Percentiles rank a stretch among this genome's conserved stretches.
phyloP scores from a whole-genome alignment of 2,888 invertebrate genomes.

The Melikaiella ostensackeni region DNA sequence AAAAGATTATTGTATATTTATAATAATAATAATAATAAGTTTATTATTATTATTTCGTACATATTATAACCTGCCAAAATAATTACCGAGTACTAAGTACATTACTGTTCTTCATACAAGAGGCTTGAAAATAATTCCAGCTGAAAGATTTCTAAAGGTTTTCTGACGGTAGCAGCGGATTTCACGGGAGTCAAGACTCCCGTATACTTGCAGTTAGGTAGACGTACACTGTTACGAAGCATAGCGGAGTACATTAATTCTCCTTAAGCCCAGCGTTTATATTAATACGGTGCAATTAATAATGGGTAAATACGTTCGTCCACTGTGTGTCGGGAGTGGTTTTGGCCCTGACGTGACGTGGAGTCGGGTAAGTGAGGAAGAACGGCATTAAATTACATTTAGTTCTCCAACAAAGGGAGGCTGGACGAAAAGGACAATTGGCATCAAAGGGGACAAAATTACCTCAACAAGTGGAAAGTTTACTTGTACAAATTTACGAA shows the following conservation, averaged over 20 bases:
- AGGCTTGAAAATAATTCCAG: not conserved
- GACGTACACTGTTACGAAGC: constrained; percentile 14
- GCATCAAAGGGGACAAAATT: constrained; percentile 47
- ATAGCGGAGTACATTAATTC: constrained; percentile 66
- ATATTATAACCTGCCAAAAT: too few species aligned
- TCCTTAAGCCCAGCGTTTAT: constrained; percentile 66
- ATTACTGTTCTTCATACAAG: not conserved
- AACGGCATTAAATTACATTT: constrained; percentile 67
- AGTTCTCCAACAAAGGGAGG: constrained; percentile 48
- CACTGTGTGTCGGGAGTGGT: constrained; percentile 54
- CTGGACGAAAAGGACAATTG: constrained; percentile 43
- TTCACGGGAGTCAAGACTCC: constrained; percentile 11
- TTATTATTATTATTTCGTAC: too few species aligned
- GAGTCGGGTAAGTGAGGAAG: constrained; percentile 43
- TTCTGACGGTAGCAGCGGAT: constrained; percentile 3
- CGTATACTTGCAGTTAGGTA: not conserved
- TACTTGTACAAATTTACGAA: constrained; percentile 30
- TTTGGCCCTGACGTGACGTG: constrained; percentile 51
- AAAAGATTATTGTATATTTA: too few species aligned
- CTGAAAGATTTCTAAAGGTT: not conserved
- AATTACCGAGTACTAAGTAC: too few species aligned
- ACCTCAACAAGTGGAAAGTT: constrained; percentile 41
- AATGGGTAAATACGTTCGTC: constrained; percentile 67
- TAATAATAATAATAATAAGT: too few species aligned
- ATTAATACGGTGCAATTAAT: constrained; percentile 71